Base-by-base conservation (phyloP, 2,888 invertebrate genomes). In the Leucania comma region DNA sequence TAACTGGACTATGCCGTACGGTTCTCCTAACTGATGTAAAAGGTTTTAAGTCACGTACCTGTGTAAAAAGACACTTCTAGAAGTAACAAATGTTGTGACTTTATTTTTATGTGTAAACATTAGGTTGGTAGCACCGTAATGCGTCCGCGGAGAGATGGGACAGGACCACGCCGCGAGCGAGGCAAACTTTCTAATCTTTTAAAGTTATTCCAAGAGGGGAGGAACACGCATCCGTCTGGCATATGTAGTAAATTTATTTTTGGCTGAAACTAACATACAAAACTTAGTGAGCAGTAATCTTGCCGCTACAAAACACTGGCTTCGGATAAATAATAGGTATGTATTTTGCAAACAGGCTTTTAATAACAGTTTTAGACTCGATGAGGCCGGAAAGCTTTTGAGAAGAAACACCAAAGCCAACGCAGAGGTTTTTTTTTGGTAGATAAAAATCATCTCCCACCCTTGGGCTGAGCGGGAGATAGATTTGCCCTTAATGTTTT, bases 161-260 rank as follows among this genome's bases (percentile, higher is more conserved):
- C 70, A 75, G 78, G 71, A 80, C 81, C 80, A 81, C 76, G 81
- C 75, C 88, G 82, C 86, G 82, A 75, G 66, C 48, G 86, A 82
- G 80, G 82, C 77, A 82, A 92, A 93, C 91, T 93, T 92, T 88
- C 88, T 93, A 92, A 93, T 93, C 91, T 92, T 91, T 91, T 90
- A 88, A 93, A 92, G 89, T 93, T 92, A 84, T 81, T 85, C 81
- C 80, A 83, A 84, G 84, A 84, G 87, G 84, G 79, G 76, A 75
- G 53, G 68, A 66, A 75, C 72, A 74, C 81, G 79, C 86, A 89
- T 91, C 81, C 85, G 80, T 91, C 90, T 89, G 87, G 82, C 67
- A 85, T 83, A 76, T 72, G 83, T 84, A 80, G 80, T 86, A 78
- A 81, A 86, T 86, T 80, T 68, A 65, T 75, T 82, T 86, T 85